Base-by-base conservation (phyloP, 2,888 invertebrate species). In the Melikaiella ostensackeni region DNA sequence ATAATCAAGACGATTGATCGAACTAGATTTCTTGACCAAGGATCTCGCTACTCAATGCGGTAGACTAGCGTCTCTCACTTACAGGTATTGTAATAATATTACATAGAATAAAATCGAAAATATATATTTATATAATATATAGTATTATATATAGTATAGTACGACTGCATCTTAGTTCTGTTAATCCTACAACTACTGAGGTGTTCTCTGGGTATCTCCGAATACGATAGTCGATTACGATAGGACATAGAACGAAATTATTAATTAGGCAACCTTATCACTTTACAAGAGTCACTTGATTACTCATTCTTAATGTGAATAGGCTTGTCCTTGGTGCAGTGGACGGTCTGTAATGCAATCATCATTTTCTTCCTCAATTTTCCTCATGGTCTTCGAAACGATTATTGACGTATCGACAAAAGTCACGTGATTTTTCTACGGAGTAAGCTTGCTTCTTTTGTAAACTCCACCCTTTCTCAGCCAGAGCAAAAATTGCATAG, bases 401-500 rank as follows among this genome's bases (percentile, higher is more conserved):
- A 33, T 61, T 75, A 27, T 77, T 70, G 46, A 70, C 59, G 35
- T 64, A 59, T 76, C 59, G 21, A 33, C 73, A 74, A 73, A 77
- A 78, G 66, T 50, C 79, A 76, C 61, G 57, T 79, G 77, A 78
- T 61, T 64, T 77, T 80, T 79, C 83, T 80, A 80, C 80, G 81
- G 79, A 83, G 80, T 77, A 80, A 80, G 77, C 78, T 80, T 79
- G 80, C 79, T 81, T 77, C 59, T 81, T 79, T 81, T 74, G 63
- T 79, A 77, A 76, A 70, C 77, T 77, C 80, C 77, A 80, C 79
- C 82, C 82, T 78, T 82, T 38, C 24, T 76, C 74, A 80, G 85
- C 84, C 84, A 83, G 86, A 86, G 86, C 83, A 84, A 85, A 87
- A 87, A 86, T 86, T 87, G 87, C 88, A 81, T 86, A 86, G 86